These are phyloP conservation scores for Ephestia elutella DNA, from an alignment of 1,140 invertebrate species.

Conservation along the genomic window DNA sequence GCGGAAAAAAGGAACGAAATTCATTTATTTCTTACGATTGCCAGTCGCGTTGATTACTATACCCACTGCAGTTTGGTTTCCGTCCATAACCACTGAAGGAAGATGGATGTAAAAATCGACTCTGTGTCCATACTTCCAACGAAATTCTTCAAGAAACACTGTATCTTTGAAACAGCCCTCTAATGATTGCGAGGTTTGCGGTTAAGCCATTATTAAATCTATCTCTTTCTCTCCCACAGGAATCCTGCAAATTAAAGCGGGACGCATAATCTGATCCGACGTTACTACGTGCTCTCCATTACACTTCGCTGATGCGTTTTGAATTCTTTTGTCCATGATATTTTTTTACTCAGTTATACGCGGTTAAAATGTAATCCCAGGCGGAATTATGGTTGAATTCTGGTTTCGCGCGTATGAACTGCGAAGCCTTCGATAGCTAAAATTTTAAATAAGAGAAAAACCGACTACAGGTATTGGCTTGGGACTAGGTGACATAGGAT, in stretches of 20 bases:
- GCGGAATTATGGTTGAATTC: constrained; percentile 8
- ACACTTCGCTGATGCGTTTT: constrained; percentile 48
- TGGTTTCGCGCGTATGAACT: too few relatives aligned
- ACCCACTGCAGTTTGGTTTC: constrained; percentile 50
- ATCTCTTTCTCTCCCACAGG: constrained; percentile 44
- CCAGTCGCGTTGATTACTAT: constrained; percentile 48
- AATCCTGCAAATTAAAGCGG: constrained; percentile 43
- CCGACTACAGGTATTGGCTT: too few relatives aligned
- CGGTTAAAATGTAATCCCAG: constrained; percentile 24
- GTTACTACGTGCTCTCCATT: constrained; percentile 64
- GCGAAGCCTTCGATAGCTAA: too few relatives aligned
- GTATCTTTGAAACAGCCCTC: constrained; percentile 38
- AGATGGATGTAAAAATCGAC: constrained; percentile 7
- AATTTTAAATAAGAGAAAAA: too few relatives aligned
- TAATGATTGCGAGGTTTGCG: constrained; percentile 62
- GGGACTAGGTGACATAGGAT: too few relatives aligned
- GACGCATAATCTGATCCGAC: constrained; percentile 47
- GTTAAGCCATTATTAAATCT: constrained; percentile 61
- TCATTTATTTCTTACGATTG: constrained; percentile 65
- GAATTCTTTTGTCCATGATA: constrained; percentile 45
- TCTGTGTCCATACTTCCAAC: constrained; percentile 12
- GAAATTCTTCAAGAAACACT: constrained; percentile 20
- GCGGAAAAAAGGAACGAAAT: constrained; percentile 43
- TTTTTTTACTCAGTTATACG: constrained; percentile 38
- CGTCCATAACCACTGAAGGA: constrained; percentile 23